Percentiles rank a stretch among this genome's conserved stretches.
phyloP scores from a whole-genome alignment of 1,140 invertebrate genomes.

The Sycobia sp. region DNA sequence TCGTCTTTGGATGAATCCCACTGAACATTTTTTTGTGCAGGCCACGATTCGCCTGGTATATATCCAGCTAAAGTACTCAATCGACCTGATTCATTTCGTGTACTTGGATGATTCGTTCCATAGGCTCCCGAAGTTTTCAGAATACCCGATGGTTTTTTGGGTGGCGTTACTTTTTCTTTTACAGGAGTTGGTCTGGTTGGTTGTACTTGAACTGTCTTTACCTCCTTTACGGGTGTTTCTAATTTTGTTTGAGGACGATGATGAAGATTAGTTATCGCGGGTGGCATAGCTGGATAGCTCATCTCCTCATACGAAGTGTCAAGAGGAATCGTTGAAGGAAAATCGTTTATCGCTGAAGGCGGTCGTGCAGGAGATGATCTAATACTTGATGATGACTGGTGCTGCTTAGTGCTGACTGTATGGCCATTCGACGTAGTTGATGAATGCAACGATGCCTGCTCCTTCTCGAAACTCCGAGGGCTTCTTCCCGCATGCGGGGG shows the following conservation, averaged over 20 bases:
- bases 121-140: slow-evolving; percentile 47
- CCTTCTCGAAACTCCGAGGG: slow-evolving; percentile 49
- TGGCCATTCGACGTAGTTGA: slow-evolving; percentile 14
- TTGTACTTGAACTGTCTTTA: not conserved
- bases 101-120: slow-evolving; percentile 30
- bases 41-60: slow-evolving; percentile 42
- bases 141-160: slow-evolving; percentile 50
- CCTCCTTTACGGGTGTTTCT: slow-evolving; percentile 6
- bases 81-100: slow-evolving; percentile 34
- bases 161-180: slow-evolving; percentile 8
- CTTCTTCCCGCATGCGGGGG: slow-evolving; percentile 56
- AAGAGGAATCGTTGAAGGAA: slow-evolving; percentile 25
- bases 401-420: not conserved
- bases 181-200: not conserved
- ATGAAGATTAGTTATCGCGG: not conserved
- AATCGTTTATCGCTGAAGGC: slow-evolving; percentile 13
- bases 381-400: slow-evolving; percentile 2
- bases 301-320: slow-evolving; percentile 56
- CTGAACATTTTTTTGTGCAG: slow-evolving; percentile 50
- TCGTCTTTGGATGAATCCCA: slow-evolving; percentile 46
- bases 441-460: slow-evolving; percentile 33
- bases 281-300: slow-evolving; percentile 30
- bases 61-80: slow-evolving; percentile 41
- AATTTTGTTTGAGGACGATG: not conserved
- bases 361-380: slow-evolving; percentile 14